Conservation (phyloP, 1,140 invertebrate species). For the Dolichoris vasculosae region DNA sequence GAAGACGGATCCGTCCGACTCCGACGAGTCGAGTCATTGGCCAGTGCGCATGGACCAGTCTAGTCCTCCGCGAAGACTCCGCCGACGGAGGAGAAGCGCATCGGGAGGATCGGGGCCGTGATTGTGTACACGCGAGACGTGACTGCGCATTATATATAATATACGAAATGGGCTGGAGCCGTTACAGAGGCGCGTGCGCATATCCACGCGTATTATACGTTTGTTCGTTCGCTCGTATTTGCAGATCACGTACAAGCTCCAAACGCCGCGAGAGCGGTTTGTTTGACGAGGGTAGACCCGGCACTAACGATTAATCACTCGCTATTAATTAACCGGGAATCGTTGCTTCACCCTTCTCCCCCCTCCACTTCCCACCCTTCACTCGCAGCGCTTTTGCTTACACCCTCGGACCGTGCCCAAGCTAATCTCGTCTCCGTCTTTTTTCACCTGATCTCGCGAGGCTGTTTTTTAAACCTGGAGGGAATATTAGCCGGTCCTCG, state of each 20-base stretch:
- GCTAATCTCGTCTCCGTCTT: no score
- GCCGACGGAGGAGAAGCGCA: not conserved
- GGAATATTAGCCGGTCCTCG: no score
- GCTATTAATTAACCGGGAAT: slow-evolving; percentile 69
- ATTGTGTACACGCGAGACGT: slow-evolving; percentile 16
- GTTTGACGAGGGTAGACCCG: slow-evolving; percentile 65
- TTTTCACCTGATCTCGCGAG: no score
- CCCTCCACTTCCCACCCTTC: not conserved
- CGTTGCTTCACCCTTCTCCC: slow-evolving; percentile 35
- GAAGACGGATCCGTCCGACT: no score
- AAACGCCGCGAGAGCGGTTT: slow-evolving; percentile 58
- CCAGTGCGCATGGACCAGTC: no score
- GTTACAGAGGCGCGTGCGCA: not conserved
- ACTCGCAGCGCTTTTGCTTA: not conserved
- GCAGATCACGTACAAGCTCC: slow-evolving; percentile 62
- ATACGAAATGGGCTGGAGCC: not conserved
- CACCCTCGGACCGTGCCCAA: no score
- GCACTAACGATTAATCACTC: slow-evolving; percentile 66
- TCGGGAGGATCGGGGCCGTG: not conserved
- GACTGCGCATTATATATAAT: slow-evolving; percentile 45
- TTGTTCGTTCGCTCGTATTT: slow-evolving; percentile 56
- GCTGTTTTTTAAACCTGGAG: no score
- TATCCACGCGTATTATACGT: slow-evolving; percentile 6
- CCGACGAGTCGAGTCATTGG: no score
- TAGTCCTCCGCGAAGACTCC: no score